Conservation (phyloP, 1,140 invertebrate genomes). For the Eciton burchellii region DNA sequence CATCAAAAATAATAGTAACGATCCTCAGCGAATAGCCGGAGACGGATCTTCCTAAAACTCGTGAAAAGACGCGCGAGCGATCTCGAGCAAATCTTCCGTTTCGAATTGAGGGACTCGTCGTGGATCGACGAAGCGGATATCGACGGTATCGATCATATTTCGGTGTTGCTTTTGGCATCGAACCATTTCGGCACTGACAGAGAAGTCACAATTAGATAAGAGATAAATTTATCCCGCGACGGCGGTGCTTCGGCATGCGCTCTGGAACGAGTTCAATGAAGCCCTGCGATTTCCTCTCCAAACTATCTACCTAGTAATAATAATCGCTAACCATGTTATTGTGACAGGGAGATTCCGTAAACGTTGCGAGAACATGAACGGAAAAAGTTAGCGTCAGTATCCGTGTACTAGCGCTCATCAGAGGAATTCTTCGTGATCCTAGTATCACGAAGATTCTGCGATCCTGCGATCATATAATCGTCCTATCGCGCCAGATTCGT, state of each 20-base stretch:
- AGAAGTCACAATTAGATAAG: conserved; percentile 24
- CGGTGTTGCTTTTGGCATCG: conserved; percentile 56
- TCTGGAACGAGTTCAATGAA: conserved; percentile 48
- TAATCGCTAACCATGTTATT: conserved; percentile 39
- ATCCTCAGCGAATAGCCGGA: too few species aligned
- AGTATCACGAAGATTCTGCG: too few species aligned
- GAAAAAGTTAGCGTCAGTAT: conserved; percentile 2
- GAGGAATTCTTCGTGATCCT: conserved; percentile 5
- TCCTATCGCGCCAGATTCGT: background rate
- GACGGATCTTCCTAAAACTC: too few species aligned
- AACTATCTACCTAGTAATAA: conserved; percentile 23
- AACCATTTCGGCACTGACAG: conserved; percentile 38
- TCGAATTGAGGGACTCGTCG: conserved; percentile 21
- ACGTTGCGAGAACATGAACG: conserved; percentile 1
- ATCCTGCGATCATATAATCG: background rate
- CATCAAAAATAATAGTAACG: conserved; percentile 22
- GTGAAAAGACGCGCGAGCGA: background rate
- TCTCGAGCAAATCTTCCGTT: background rate
- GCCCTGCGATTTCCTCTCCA: conserved; percentile 37
- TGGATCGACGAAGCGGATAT: conserved; percentile 25
- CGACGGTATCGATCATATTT: conserved; percentile 52
- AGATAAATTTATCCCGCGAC: conserved; percentile 47
- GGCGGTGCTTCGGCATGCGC: conserved; percentile 5
- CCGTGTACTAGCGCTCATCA: background rate
- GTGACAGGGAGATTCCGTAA: conserved; percentile 29